Evolutionary conservation across 2,888 invertebrate species (phyloP), one percentile per base, ranked within the genome.

Genomic region (Chymomyza procnemis): DNA sequence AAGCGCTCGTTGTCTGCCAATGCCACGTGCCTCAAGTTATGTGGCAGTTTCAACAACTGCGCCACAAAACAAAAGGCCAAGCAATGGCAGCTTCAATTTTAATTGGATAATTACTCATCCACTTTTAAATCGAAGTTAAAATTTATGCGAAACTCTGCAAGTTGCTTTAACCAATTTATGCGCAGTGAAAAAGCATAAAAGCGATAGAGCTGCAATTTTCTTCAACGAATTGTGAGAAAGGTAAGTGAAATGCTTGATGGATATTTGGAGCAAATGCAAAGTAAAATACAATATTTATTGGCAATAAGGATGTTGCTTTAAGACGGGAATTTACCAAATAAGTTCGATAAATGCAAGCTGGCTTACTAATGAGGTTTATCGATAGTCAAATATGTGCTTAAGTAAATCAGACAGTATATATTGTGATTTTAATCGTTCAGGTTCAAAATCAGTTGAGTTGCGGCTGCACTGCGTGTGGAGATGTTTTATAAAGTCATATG

Each of bases 81-180:
- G 54, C 69, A 63, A 48, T 67, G 54, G 59, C 60, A 61, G 70
- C 77, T 74, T 77, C 74, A 69, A 50, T 76, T 79, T 80, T 83
- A 87, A 87, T 88, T 83, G 79, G 70, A 83, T 82, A 87, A 88
- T 86, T 86, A 78, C 80, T 79, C 71, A 87, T 71, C 68, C 74
- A 77, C 72, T 87, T 81, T 61, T n/a, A n/a, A 70, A 74, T 74
- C 72, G 76, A 67, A 64, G 64, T 71, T 74, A 76, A 75, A 73
- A 69, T 73, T 54, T 78, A 67, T 73, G 85, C 69, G 30, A n/a
- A 46, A 52, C 12, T 12, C 34, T 41, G 34, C 34, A 41, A 41
- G 34, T 41, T 1, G 12, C 34, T n/a, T n/a, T 8, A 6, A 26
- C 6, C 4, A 26, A 26, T 26, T 26, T 26, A 26, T 26, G 26